Evolutionary conservation across 2,888 invertebrate genomes (phyloP).

Genomic region (Hirtodrosophila trivittata): DNA sequence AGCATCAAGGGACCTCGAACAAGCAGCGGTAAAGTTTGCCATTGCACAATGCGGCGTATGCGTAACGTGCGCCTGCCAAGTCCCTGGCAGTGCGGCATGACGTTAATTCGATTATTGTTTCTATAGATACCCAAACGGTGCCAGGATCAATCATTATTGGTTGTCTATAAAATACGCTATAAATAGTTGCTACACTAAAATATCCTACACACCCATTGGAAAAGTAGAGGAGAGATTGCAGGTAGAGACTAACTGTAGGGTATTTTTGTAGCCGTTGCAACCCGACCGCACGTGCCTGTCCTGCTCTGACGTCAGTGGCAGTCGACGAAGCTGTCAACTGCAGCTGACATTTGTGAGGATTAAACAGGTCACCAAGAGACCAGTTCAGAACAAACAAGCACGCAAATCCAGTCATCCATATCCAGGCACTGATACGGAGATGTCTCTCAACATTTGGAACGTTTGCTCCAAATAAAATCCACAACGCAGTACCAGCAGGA

Average conservation of each 20-base stretch:
- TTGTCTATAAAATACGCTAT: not conserved
- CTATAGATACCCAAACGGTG: not conserved
- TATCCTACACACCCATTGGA: no score
- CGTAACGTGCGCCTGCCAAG: slow-evolving; percentile 20
- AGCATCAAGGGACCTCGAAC: not conserved
- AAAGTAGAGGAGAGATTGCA: not conserved
- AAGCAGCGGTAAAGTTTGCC: not conserved
- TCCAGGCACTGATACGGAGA: slow-evolving; percentile 25
- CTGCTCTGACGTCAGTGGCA: slow-evolving; percentile 16
- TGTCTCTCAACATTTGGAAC: slow-evolving; percentile 7
- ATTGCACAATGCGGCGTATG: slow-evolving; percentile 35
- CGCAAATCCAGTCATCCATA: slow-evolving; percentile 23
- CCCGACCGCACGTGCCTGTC: no score
- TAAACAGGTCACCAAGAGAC: slow-evolving; percentile 24
- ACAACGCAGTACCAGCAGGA: not conserved
- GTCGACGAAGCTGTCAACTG: slow-evolving; percentile 16
- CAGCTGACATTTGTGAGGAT: slow-evolving; percentile 22
- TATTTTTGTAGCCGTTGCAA: not conserved
- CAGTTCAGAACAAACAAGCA: slow-evolving; percentile 8
- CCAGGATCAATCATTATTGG: not conserved
- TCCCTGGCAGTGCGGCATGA: not conserved
- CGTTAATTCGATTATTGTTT: slow-evolving; percentile 30
- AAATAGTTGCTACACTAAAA: no score
- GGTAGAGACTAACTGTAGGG: not conserved
- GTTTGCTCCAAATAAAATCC: slow-evolving; percentile 14